phyloP scores from a whole-genome alignment of 2,797 vertebrate species.

The Allenopithecus nigroviridis region DNA sequence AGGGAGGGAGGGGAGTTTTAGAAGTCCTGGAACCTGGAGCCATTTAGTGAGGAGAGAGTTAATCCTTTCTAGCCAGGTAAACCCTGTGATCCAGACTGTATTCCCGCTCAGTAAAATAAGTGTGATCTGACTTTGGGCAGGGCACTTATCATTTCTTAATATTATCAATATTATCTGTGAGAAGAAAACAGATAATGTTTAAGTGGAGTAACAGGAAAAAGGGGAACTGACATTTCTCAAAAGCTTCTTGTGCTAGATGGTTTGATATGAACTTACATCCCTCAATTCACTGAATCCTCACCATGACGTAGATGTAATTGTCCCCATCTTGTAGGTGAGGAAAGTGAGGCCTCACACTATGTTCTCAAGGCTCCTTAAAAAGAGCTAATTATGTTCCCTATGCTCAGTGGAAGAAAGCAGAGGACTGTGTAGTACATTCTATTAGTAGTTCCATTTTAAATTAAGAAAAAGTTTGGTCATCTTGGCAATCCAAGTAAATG shows the following conservation, averaged over 20 bases:
- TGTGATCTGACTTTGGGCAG: slow-evolving; percentile 11
- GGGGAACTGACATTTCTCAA: slow-evolving; percentile 11
- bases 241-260: background rate
- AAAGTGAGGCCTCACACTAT: background rate
- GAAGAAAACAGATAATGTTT: slow-evolving; percentile 27
- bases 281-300: background rate
- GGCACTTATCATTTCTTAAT: background rate
- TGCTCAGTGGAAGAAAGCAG: slow-evolving; percentile 7
- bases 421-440: background rate
- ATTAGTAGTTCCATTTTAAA: background rate
- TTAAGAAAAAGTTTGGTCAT: slow-evolving; percentile 33
- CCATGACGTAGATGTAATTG: background rate
- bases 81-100: background rate
- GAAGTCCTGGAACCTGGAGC: background rate
- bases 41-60: background rate
- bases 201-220: background rate
- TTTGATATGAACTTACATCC: background rate
- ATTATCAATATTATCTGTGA: background rate
- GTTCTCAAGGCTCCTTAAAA: slow-evolving; percentile 20
- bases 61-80: background rate
- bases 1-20: background rate
- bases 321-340: slow-evolving; percentile 19
- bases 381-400: background rate
- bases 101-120: background rate
- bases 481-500: background rate